A percentile compares a stretch with the other conserved stretches of the same genome.
These are phyloP conservation scores for Onchidella celtica DNA, from an alignment of 2,888 invertebrate species.

Conservation along the genomic window DNA sequence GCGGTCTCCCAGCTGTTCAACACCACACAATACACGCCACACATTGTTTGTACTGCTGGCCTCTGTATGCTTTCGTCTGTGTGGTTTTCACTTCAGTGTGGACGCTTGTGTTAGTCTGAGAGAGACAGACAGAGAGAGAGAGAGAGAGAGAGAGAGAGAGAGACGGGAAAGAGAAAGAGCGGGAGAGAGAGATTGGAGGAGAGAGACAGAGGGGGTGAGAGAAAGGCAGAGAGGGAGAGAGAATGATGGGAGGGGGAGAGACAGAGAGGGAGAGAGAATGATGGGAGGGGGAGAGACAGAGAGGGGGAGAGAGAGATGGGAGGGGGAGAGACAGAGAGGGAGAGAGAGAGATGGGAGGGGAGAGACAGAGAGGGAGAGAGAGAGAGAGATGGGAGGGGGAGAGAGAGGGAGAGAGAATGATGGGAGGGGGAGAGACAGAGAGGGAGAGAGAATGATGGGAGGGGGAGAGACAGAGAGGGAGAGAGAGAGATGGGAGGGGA, in stretches of 20 bases:
- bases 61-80: too few species aligned
- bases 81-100: too few species aligned
- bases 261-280: not conserved
- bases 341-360: not conserved
- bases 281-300: not conserved
- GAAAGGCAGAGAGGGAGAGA: not conserved
- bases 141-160: too few species aligned
- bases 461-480: too few species aligned
- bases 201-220: not conserved
- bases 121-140: too few species aligned
- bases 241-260: not conserved
- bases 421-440: not conserved
- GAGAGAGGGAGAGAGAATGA: not conserved
- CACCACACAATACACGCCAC: too few species aligned
- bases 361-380: conserved; percentile 4
- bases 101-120: too few species aligned
- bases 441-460: not conserved
- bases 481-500: not conserved
- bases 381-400: conserved; percentile 1
- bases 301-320: not conserved
- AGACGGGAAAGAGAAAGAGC: conserved; percentile 12
- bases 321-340: not conserved
- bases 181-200: not conserved
- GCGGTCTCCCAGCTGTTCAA: too few species aligned
- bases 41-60: too few species aligned